Evolutionary conservation across 2,113 vertebrate species (phyloP).

Genomic region (Charadrius vociferus): DNA sequence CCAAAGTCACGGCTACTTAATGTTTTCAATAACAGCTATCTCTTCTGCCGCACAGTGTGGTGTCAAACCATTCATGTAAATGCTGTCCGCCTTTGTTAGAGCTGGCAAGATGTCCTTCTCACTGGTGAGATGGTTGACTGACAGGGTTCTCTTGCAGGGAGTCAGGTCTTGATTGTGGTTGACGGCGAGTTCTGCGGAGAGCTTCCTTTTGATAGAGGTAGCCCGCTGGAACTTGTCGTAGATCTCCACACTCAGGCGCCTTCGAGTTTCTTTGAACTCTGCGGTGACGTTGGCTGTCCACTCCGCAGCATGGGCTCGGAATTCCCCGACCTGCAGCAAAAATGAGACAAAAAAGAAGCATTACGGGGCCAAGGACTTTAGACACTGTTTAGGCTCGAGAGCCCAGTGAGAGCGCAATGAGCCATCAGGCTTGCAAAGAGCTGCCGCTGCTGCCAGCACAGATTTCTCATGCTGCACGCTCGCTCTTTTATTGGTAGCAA

Average conservation of each 20-base stretch:
- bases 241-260: conserved; percentile 95
- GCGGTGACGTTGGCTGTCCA: conserved; percentile 98
- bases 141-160: conserved; percentile 91
- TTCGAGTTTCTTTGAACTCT: conserved; percentile 96
- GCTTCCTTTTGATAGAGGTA: conserved; percentile 95
- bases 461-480: not conserved
- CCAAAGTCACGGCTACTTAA: conserved; percentile 79
- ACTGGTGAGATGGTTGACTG: conserved; percentile 86
- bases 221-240: conserved; percentile 97
- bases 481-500: not conserved
- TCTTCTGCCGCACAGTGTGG: conserved; percentile 89
- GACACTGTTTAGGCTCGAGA: not conserved
- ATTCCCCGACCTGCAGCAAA: conserved; percentile 89
- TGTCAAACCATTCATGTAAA: conserved; percentile 96
- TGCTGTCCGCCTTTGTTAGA: conserved; percentile 88
- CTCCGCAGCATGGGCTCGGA: conserved; percentile 94
- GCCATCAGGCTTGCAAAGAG: not conserved
- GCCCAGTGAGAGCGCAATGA: not conserved
- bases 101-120: conserved; percentile 81
- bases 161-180: conserved; percentile 91
- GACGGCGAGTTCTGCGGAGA: conserved; percentile 91
- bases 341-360: not conserved
- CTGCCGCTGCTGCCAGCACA: not conserved
- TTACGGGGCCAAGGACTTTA: not conserved
- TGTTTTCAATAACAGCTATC: conserved; percentile 88